Percentiles rank a stretch among this genome's conserved stretches.
phyloP scores from a whole-genome alignment of 2,113 vertebrate genomes.

The Neolamprologus devosi region DNA sequence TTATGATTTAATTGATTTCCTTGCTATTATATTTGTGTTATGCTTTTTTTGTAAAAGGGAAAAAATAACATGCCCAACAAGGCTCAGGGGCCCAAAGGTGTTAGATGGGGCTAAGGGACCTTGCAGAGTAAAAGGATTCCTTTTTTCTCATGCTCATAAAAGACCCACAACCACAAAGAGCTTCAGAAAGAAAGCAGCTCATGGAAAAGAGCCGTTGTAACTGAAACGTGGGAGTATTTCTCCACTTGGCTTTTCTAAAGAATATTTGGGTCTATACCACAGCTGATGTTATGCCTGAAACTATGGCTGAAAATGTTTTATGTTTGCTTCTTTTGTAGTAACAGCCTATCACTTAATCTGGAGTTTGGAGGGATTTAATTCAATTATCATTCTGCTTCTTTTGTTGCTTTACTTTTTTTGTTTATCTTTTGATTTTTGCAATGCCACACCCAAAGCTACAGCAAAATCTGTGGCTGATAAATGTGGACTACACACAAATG shows the following conservation, averaged over 20 bases:
- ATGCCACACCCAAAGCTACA: neutral
- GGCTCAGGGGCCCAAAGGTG: neutral
- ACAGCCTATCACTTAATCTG: neutral
- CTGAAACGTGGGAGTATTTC: neutral
- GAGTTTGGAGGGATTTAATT: neutral
- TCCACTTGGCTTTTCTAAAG: neutral
- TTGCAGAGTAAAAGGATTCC: neutral
- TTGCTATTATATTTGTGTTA: neutral
- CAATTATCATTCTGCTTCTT: neutral
- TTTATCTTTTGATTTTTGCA: neutral
- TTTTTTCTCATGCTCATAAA: neutral
- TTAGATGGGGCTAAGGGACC: neutral
- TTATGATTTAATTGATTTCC: neutral
- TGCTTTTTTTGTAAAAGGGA: neutral
- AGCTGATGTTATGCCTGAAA: neutral
- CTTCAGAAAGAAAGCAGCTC: neutral
- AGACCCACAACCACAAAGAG: neutral
- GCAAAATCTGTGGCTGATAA: neutral
- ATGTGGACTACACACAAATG: neutral
- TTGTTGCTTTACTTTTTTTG: neutral
- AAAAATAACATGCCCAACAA: neutral
- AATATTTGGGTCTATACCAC: neutral
- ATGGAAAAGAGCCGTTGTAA: neutral
- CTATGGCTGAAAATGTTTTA: neutral
- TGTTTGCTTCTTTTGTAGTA: neutral